These are phyloP conservation scores for Philypnodon macrostomus DNA, from an alignment of 2,797 vertebrate species.

Conservation along the genomic window DNA sequence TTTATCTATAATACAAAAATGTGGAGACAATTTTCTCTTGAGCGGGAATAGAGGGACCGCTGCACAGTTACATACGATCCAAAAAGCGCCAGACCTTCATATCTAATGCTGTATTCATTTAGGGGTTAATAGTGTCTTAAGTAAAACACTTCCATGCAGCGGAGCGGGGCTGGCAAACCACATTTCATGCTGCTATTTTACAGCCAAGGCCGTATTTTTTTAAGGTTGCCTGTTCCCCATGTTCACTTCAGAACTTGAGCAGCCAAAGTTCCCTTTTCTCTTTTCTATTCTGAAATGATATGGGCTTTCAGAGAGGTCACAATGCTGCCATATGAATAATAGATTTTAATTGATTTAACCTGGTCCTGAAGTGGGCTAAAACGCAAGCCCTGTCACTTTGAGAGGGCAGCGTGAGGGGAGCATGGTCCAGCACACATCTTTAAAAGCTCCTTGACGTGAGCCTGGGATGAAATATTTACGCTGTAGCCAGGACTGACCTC, in stretches of 20 bases:
- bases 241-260: constrained; percentile 58
- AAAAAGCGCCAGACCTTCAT: constrained; percentile 26
- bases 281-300: constrained; percentile 67
- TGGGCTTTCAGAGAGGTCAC: constrained; percentile 69
- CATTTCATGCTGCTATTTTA: constrained; percentile 52
- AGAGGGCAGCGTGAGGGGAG: constrained; percentile 82
- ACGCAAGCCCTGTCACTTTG: constrained; percentile 87
- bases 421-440: constrained; percentile 87
- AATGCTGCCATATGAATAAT: constrained; percentile 85
- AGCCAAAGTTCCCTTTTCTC: constrained; percentile 68
- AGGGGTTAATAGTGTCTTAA: constrained; percentile 38
- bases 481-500: constrained; percentile 86
- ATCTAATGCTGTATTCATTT: constrained; percentile 44
- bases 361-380: constrained; percentile 90
- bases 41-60: constrained; percentile 22
- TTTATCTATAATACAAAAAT: constrained; percentile 57
- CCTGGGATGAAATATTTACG: constrained; percentile 92
- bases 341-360: constrained; percentile 98
- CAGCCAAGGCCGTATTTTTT: constrained; percentile 46
- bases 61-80: constrained; percentile 34
- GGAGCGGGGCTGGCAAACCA: constrained; percentile 25
- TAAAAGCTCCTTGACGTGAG: constrained; percentile 91
- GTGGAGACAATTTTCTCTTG: constrained; percentile 50
- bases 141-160: constrained; percentile 22
- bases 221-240: constrained; percentile 54